Evolutionary conservation across 1,140 invertebrate species (phyloP).

Genomic region (Drosophila melanica): DNA sequence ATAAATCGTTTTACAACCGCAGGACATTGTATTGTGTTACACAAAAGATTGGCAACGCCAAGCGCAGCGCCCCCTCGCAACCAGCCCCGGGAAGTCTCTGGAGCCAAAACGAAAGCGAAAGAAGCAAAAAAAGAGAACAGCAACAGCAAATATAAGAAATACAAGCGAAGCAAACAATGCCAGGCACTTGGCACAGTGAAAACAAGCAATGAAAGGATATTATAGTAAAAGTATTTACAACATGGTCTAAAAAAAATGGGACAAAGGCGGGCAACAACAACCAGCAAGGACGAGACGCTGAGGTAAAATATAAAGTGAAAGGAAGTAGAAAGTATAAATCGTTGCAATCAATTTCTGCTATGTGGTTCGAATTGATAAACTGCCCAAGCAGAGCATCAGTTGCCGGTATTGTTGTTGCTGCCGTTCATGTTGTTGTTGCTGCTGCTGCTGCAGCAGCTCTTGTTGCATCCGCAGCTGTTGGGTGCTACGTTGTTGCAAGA

Average conservation of each 20-base stretch:
- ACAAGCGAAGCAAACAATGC: slow-evolving; percentile 68
- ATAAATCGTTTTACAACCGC: slow-evolving; percentile 83
- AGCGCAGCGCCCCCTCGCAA: slow-evolving; percentile 1
- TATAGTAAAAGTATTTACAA: slow-evolving; percentile 80
- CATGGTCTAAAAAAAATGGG: slow-evolving; percentile 49
- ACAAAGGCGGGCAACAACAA: slow-evolving; percentile 39
- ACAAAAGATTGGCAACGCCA: slow-evolving; percentile 74
- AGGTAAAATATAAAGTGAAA: slow-evolving; percentile 74
- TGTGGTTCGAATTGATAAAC: slow-evolving; percentile 80
- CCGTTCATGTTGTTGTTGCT: neutral
- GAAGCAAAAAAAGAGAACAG: slow-evolving; percentile 44
- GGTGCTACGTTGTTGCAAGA: slow-evolving; percentile 31
- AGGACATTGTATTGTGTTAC: slow-evolving; percentile 82
- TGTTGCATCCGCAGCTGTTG: slow-evolving; percentile 32
- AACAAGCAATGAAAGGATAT: slow-evolving; percentile 81
- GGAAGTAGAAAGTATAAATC: slow-evolving; percentile 83
- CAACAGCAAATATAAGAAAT: slow-evolving; percentile 22
- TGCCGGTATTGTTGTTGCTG: neutral
- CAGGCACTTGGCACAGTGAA: slow-evolving; percentile 70
- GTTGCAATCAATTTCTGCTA: slow-evolving; percentile 82
- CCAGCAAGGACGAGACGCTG: slow-evolving; percentile 29
- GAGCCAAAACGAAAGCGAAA: slow-evolving; percentile 70
- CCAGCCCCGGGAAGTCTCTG: slow-evolving; percentile 28
- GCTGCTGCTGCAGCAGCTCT: neutral
- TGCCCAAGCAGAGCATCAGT: slow-evolving; percentile 46